Percentiles rank a stretch among this genome's conserved stretches.
These are phyloP conservation scores for Cassiopea xamachana DNA, from an alignment of 30 jellyfish, hydroid and myxozoan species.

Conservation along the genomic window DNA sequence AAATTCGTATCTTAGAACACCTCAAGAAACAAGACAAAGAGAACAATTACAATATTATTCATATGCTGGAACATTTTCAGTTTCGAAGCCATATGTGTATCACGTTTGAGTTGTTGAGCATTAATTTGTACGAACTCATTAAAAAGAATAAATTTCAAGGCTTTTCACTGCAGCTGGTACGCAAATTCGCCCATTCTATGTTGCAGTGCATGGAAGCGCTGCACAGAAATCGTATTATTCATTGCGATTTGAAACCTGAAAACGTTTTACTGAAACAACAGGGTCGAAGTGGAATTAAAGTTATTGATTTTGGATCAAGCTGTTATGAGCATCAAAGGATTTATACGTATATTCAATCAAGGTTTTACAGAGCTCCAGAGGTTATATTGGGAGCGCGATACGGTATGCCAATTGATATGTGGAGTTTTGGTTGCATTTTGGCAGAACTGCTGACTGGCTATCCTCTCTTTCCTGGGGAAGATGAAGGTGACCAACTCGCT, in stretches of 20 bases:
- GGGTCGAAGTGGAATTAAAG: constrained; percentile 96
- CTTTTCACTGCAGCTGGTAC: constrained; percentile 86
- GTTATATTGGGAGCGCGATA: constrained; percentile 92
- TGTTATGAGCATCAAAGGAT: constrained; percentile 96
- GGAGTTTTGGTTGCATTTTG: constrained; percentile 96
- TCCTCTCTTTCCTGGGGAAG: constrained; percentile 97
- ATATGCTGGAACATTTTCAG: constrained; percentile 93
- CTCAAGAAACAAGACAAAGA: constrained; percentile 92
- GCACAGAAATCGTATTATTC: constrained; percentile 84
- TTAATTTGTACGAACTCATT: constrained; percentile 87
- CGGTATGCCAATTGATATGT: constrained; percentile 97
- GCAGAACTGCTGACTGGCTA: constrained; percentile 93
- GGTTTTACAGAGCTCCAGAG: constrained; percentile 97
- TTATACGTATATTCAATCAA: constrained; percentile 89
- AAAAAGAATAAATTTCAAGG: constrained; percentile 93
- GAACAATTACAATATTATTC: constrained; percentile 83
- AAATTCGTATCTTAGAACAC: constrained; percentile 91
- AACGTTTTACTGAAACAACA: constrained; percentile 89
- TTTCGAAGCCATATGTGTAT: constrained; percentile 95
- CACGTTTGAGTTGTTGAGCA: constrained; percentile 87
- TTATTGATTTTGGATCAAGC: constrained; percentile 95
- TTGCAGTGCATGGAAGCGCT: constrained; percentile 89
- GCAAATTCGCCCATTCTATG: constrained; percentile 96
- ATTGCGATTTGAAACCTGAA: constrained; percentile 94
- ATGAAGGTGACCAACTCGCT: constrained; percentile 95